These are phyloP conservation scores for Helicolenus hilgendorfi DNA, from an alignment of 2,797 vertebrate genomes.

Conservation along the genomic window DNA sequence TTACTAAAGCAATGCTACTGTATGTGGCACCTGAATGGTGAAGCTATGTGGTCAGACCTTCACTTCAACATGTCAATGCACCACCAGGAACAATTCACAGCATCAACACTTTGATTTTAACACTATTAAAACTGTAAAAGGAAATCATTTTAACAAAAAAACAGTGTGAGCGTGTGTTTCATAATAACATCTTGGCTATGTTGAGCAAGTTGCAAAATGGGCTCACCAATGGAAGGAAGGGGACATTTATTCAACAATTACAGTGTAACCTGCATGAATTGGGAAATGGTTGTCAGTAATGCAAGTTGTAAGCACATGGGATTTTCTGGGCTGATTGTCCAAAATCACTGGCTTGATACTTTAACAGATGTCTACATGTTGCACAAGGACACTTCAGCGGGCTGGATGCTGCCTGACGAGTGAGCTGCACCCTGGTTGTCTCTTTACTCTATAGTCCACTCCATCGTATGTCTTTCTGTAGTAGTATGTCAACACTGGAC, in stretches of 20 bases:
- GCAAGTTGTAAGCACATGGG: background rate
- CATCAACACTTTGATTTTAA: background rate
- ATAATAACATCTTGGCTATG: background rate
- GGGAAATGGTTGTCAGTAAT: background rate
- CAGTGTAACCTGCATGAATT: background rate
- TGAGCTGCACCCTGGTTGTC: background rate
- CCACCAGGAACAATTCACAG: background rate
- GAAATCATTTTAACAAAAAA: background rate
- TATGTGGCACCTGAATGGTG: background rate
- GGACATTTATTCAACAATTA: background rate
- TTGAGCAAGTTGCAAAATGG: background rate
- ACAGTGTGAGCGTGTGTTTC: fast-evolving
- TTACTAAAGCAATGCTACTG: background rate
- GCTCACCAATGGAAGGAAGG: background rate
- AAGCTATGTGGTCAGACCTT: background rate
- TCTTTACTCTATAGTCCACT: background rate
- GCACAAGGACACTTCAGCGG: background rate
- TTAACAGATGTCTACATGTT: background rate
- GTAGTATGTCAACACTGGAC: background rate
- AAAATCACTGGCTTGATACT: background rate
- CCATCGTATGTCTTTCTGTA: background rate
- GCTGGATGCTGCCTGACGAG: background rate
- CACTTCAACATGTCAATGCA: background rate
- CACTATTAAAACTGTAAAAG: background rate
- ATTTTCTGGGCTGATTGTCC: background rate